phyloP scores from a whole-genome alignment of 2,888 invertebrate species.

The Clunio marinus region DNA sequence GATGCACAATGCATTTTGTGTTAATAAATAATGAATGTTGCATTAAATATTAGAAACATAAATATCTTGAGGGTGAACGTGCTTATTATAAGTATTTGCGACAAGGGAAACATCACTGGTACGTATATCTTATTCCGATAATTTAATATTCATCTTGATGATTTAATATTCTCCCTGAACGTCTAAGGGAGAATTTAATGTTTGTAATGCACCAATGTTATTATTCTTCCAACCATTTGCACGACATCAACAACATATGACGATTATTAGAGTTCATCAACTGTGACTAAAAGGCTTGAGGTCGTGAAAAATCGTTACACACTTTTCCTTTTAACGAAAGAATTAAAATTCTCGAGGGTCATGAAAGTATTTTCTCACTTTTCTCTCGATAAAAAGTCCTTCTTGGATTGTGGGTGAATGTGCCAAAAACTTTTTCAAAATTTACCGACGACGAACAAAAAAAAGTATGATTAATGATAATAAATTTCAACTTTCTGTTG shows the following conservation, averaged over 20 bases:
- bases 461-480: constrained; percentile 33
- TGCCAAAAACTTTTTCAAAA: neutral
- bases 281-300: constrained; percentile 28
- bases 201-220: too few relatives aligned
- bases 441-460: constrained; percentile 1
- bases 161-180: neutral
- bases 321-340: constrained; percentile 21
- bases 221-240: too few relatives aligned
- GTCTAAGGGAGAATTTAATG: neutral
- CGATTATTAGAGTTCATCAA: neutral
- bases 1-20: neutral
- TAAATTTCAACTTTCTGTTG: constrained; percentile 31
- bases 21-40: neutral
- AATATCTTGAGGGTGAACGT: neutral
- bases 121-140: neutral
- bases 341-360: constrained; percentile 17
- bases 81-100: neutral
- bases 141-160: neutral
- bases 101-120: too few relatives aligned
- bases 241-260: constrained; percentile 7
- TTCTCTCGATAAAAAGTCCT: neutral
- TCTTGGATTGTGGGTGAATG: neutral
- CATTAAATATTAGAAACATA: neutral
- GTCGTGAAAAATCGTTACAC: constrained; percentile 32
- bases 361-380: neutral